A percentile compares a stretch with the other conserved stretches of the same genome.
Conservation (phyloP, 2,113 vertebrate species). For the Bos indicus region DNA sequence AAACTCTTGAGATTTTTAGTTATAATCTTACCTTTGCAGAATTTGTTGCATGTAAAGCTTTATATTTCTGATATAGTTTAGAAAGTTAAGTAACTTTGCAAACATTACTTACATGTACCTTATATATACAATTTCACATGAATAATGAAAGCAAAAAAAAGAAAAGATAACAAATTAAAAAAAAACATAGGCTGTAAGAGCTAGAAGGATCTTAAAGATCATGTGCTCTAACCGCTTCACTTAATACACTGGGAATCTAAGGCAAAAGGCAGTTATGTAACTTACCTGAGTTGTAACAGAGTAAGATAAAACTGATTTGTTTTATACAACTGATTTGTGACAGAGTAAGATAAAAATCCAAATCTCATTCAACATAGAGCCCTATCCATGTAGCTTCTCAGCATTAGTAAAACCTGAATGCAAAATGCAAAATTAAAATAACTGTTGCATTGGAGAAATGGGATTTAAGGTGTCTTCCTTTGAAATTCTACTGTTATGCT, state of each 20-base stretch:
- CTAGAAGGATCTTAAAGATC: not conserved
- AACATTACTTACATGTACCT: not conserved
- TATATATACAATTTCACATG: not conserved
- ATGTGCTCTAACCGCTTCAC: not conserved
- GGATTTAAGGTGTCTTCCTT: not conserved
- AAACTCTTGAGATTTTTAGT: not conserved
- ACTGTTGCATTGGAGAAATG: not conserved
- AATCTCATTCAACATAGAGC: not conserved
- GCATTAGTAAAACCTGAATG: conserved; percentile 5
- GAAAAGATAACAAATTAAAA: not conserved
- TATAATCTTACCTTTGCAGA: conserved; percentile 16
- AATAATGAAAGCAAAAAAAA: not conserved
- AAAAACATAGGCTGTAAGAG: not conserved
- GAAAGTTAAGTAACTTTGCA: not conserved
- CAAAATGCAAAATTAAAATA: not conserved
- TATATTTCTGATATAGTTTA: not conserved
- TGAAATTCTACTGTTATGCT: not conserved
- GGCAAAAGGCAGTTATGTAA: conserved; percentile 19
- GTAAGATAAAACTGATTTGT: not conserved
- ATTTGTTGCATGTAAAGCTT: not conserved
- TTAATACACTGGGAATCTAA: conserved; percentile 34
- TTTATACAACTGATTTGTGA: not conserved
- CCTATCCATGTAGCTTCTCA: not conserved
- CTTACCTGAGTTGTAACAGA: not conserved
- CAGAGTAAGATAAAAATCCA: not conserved